Base-by-base conservation (phyloP, 2,888 invertebrate genomes). In the Dilophus febrilis region DNA sequence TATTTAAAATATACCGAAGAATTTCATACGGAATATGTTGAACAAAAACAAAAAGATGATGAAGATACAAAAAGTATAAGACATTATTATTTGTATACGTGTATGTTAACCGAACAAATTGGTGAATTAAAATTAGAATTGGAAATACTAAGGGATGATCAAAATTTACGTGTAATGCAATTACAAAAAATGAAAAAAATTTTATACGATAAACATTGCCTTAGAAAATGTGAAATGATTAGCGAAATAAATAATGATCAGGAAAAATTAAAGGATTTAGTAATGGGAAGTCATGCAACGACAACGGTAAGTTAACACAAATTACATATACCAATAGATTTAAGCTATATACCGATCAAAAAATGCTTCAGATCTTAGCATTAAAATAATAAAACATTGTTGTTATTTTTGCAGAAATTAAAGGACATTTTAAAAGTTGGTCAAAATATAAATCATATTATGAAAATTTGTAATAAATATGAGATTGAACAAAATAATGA, bases 401-500 rank as follows among this genome's bases (percentile, higher is more conserved):
- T n/a, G n/a, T n/a, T n/a, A n/a, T n/a, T 12, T 13, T 45, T 47
- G 1, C 46, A 73, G 67, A 57, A 60, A 35, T 59, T 78, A 2
- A 65, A 72, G 49, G 58, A 58, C n/a, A 54, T 71, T 2, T 58
- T 65, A 29, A 60, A 61, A 18, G 77, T 74, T 51, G 67, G 77
- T 5, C 65, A 71, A 44, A 68, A 67, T 16, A 59, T 82, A n/a
- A 51, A 71, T 26, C 71, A 73, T 47, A 54, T 81, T 42, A 62
- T 70, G 0, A 65, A 68, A 29, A 70, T 77, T 38, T 83, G 81
- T 47, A 61, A 68, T 36, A 77, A 77, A 52, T 69, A 75, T 43
- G 81, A 82, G 53, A 72, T 72, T 0, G 64, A 70, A 16, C 17
- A 17, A 27, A 29, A 4, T 17, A 12, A 27, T 11, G 8, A 33